Evolutionary conservation across 1,140 invertebrate species (phyloP), one percentile per base, ranked within the genome.

Genomic region (Nebria ingens): DNA sequence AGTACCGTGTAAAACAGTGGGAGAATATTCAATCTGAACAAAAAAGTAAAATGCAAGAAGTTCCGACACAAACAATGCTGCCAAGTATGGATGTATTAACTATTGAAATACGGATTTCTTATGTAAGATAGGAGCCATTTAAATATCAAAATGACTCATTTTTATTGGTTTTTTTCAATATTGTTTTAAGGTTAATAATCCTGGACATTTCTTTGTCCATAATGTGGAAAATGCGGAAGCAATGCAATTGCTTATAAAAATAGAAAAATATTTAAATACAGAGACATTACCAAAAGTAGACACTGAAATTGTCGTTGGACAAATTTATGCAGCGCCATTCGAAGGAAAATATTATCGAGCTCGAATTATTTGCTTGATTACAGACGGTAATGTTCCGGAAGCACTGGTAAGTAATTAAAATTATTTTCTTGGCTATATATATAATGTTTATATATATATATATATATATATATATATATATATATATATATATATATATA

Each of bases 121-220:
- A 45, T 56, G 51, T 23, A 34, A 9, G 23, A n/a, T n/a, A n/a
- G n/a, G n/a, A n/a, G n/a, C n/a, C n/a, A n/a, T n/a, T n/a, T n/a
- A n/a, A n/a, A n/a, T n/a, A n/a, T n/a, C n/a, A n/a, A n/a, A n/a
- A n/a, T n/a, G 11, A 13, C 51, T 15, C 50, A 50, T 40, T 34
- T 54, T 49, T 50, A 20, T 55, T 38, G 53, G 20, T n/a, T n/a
- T n/a, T n/a, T n/a, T n/a, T n/a, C n/a, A n/a, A n/a, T n/a, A n/a
- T n/a, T n/a, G 54, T 55, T 63, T 68, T 9, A 61, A 83, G 78
- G 53, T 74, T 0, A 65, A 75, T 2, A 73, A 76, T 62, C 76
- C 81, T 1, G 74, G 76, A 51, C 74, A 78, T 61, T 86, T 86
- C 65, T 86, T 77, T 76, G 78, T 71, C 17, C 76, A 77, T 38